Conservation (phyloP, 2,888 invertebrate species). For the Drosophila paranaensis region DNA sequence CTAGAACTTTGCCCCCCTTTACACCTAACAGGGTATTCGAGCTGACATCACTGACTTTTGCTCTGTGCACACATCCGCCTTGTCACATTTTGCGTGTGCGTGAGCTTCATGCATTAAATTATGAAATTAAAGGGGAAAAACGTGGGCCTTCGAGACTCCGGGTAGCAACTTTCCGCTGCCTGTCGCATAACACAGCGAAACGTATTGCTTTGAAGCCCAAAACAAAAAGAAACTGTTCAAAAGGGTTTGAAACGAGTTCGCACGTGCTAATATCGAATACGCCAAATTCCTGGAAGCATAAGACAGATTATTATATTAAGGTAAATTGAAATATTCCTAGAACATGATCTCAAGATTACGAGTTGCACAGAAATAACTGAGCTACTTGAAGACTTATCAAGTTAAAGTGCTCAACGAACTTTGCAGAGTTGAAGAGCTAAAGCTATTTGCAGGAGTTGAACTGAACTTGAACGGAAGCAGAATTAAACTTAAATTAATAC, state of each 20-base stretch:
- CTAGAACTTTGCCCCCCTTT: background rate
- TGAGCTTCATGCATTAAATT: conserved; percentile 71
- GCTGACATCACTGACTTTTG: background rate
- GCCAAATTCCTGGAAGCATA: background rate
- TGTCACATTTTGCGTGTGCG: conserved; percentile 51
- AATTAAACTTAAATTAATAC: too few species aligned
- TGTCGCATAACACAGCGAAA: conserved; percentile 41
- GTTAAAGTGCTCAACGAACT: background rate
- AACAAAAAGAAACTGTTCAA: conserved; percentile 18
- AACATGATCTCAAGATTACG: background rate
- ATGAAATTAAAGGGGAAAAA: conserved; percentile 29
- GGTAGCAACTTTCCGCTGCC: conserved; percentile 26
- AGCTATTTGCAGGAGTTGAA: background rate
- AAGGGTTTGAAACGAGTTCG: conserved; percentile 42
- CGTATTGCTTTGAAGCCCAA: conserved; percentile 45
- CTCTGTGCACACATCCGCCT: conserved; percentile 12
- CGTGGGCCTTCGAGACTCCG: background rate
- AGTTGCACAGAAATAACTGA: background rate
- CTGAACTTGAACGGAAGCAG: too few species aligned
- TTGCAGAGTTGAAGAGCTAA: background rate
- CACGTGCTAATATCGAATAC: conserved; percentile 6
- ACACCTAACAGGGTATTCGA: conserved; percentile 30
- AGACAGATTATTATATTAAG: background rate
- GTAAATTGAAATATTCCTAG: background rate
- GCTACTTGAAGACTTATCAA: background rate